These are phyloP conservation scores for Symphodus melops DNA, from an alignment of 2,113 vertebrate species.

Conservation along the genomic window DNA sequence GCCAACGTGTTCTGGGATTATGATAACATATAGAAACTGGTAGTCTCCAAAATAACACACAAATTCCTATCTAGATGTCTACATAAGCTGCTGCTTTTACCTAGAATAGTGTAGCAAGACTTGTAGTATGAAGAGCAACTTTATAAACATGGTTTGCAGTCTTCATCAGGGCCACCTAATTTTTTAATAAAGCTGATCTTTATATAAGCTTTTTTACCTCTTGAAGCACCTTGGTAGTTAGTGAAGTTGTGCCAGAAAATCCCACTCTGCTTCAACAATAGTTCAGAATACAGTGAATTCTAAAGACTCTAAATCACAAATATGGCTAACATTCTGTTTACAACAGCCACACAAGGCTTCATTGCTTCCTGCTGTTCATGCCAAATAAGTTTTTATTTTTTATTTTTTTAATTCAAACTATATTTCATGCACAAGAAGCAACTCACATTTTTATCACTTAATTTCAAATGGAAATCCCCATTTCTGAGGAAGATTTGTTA, in stretches of 20 bases:
- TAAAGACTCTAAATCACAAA: constrained; percentile 2
- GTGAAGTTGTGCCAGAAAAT: too few relatives aligned
- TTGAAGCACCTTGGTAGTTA: too few relatives aligned
- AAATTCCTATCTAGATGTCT: not conserved
- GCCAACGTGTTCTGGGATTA: not conserved
- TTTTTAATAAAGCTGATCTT: too few relatives aligned
- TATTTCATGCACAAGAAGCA: not conserved
- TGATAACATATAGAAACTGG: not conserved
- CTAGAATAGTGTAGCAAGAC: not conserved
- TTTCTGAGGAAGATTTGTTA: not conserved
- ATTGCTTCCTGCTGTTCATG: not conserved
- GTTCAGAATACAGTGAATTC: not conserved
- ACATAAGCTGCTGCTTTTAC: constrained; percentile 1
- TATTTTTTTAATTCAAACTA: not conserved
- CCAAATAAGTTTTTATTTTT: not conserved
- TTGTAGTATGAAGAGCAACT: too few relatives aligned
- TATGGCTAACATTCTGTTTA: not conserved
- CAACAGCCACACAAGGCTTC: constrained; percentile 5
- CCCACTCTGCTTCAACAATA: not conserved
- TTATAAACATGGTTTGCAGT: too few relatives aligned
- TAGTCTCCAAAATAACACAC: not conserved
- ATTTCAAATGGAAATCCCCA: not conserved
- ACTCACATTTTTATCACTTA: not conserved
- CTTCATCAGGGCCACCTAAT: too few relatives aligned
- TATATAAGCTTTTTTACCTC: too few relatives aligned